Evolutionary conservation across 2,113 vertebrate genomes (phyloP), one percentile per base, ranked within the genome.

Genomic region (Oreocharis arfaki): DNA sequence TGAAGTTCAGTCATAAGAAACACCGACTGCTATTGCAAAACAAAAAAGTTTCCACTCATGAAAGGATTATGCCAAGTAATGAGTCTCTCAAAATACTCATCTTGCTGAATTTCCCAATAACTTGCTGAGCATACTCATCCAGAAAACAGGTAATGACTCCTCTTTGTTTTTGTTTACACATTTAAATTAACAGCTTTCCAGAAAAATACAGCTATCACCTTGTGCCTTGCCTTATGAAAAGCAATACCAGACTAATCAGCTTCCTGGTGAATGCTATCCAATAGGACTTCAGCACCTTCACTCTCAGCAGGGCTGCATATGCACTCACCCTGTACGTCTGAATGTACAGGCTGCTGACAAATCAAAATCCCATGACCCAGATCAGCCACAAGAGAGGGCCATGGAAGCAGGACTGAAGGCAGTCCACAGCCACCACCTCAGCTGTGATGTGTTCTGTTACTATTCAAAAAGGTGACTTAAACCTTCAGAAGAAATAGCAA

Each of bases 141-240:
- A 8, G 16, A 82, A 80, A 78, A n/a, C 1, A 2, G 9, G 35
- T 0, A 0, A 59, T 24, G n/a, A 61, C 19, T 13, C 7, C 21
- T 67, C 60, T 69, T 49, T 18, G 47, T 3, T 28, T 73, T 91
- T 59, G 28, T 81, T 96, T 59, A 53, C 16, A 59, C 1, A 2
- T 33, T 41, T 33, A 80, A 96, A 81, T 52, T 26, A 59, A 9
- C 22, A 75, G 3, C 7, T 60, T 84, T 24, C 22, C 23, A n/a
- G 35, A 71, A 74, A 77, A 39, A 63, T 10, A 61, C 11, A 13
- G 42, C 7, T 30, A 63, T 50, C 16, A 6, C 60, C 42, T 80
- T 81, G 46, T 32, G 35, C 35, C 64, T 84, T 67, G 35, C 42
- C 63, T 69, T 50, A 44, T 5, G 30, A 42, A 82, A 71, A 84